Percentiles rank a stretch among this genome's conserved stretches.
Evolutionary conservation across 2,888 invertebrate species (phyloP).

Genomic region (Spatulosminthurus flaviceps): DNA sequence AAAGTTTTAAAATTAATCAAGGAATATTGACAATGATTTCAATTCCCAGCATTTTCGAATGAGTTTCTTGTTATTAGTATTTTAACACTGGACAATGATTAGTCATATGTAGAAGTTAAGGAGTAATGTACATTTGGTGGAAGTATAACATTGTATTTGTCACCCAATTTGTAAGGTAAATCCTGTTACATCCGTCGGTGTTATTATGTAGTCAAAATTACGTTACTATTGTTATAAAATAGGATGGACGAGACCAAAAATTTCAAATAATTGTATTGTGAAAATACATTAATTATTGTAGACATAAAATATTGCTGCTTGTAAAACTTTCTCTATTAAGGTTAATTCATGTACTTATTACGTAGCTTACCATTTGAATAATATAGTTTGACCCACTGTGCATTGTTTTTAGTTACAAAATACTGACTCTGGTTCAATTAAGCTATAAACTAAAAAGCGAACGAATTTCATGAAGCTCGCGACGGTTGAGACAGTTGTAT

Average conservation of each 20-base stretch:
- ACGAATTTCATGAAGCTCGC: too few species aligned
- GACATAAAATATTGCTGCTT: too few species aligned
- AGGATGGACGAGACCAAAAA: slow-evolving; percentile 3
- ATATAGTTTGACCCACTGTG: too few species aligned
- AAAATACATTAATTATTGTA: too few species aligned
- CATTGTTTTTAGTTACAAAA: too few species aligned
- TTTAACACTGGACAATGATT: slow-evolving; percentile 1
- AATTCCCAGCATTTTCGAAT: neutral
- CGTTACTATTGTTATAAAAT: neutral
- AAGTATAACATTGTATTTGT: neutral
- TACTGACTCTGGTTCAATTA: too few species aligned
- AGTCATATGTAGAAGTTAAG: neutral
- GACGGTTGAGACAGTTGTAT: too few species aligned
- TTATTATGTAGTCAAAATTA: neutral
- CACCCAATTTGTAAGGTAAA: neutral
- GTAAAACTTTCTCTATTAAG: too few species aligned
- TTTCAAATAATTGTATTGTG: neutral
- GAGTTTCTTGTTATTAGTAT: neutral
- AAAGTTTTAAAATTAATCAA: neutral
- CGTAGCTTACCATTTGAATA: too few species aligned
- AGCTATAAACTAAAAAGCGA: too few species aligned
- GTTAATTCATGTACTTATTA: too few species aligned
- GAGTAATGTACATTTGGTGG: neutral
- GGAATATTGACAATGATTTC: neutral
- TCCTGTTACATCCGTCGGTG: neutral